These are phyloP conservation scores for Acronicta leporina DNA, from an alignment of 2,888 invertebrate species.

Conservation along the genomic window DNA sequence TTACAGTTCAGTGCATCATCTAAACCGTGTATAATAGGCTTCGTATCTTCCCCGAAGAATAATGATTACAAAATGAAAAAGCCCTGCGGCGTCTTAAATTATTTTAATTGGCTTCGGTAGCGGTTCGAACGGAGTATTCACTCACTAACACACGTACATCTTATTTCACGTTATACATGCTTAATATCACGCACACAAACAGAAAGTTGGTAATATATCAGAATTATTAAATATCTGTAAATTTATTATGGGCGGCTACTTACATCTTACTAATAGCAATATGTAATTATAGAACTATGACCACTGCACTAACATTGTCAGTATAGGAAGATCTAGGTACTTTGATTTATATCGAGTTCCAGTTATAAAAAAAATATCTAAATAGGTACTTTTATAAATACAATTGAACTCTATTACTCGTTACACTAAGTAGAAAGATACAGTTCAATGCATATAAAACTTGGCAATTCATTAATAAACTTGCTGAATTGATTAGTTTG, in stretches of 20 bases:
- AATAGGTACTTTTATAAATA: neutral
- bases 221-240: constrained; percentile 63
- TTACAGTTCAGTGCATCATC: constrained; percentile 80
- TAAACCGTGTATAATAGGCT: constrained; percentile 86
- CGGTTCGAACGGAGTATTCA: constrained; percentile 74
- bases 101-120: constrained; percentile 90
- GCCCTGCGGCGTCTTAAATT: constrained; percentile 86
- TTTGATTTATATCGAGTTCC: constrained; percentile 36
- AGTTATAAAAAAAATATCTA: constrained; percentile 14
- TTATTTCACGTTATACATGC: constrained; percentile 60
- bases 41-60: constrained; percentile 84
- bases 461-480: constrained; percentile 28
- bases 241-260: constrained; percentile 61
- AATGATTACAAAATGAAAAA: constrained; percentile 88
- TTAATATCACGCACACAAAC: constrained; percentile 58
- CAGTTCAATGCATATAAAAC: constrained; percentile 13
- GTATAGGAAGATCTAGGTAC: constrained; percentile 34
- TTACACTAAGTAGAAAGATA: constrained; percentile 4
- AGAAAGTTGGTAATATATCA: constrained; percentile 56
- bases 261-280: constrained; percentile 56
- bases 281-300: constrained; percentile 56
- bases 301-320: constrained; percentile 36
- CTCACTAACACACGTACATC: constrained; percentile 64
- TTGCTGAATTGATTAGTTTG: constrained; percentile 30
- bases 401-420: constrained; percentile 15